These are phyloP conservation scores for Perca flavescens DNA, from an alignment of 2,113 vertebrate genomes.

Conservation along the genomic window DNA sequence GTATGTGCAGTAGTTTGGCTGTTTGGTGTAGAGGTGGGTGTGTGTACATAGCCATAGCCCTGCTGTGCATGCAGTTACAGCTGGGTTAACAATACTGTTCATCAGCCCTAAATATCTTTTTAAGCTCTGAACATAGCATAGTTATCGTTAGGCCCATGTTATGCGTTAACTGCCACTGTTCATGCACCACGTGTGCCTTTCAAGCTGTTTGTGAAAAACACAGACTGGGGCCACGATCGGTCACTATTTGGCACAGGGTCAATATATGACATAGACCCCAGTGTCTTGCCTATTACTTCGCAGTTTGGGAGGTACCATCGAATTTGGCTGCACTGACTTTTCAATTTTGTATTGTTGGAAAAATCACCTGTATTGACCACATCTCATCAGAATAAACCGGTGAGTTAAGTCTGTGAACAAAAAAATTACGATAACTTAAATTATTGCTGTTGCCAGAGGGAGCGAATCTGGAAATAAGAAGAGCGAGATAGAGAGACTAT, in stretches of 20 bases:
- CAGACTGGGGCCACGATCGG: not conserved
- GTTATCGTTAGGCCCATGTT: not conserved
- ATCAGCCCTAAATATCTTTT: not conserved
- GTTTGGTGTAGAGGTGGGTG: too few species aligned
- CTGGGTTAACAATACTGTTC: not conserved
- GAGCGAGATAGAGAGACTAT: conserved; percentile 9
- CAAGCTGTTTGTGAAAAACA: too few species aligned
- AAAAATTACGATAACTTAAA: conserved; percentile 6
- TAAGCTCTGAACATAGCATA: not conserved
- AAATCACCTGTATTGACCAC: not conserved
- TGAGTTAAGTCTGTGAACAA: not conserved
- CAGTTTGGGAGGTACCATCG: not conserved
- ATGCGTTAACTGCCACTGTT: not conserved
- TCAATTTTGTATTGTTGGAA: not conserved
- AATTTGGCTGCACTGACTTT: not conserved
- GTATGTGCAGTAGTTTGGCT: too few species aligned
- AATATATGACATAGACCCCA: not conserved
- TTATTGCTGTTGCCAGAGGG: conserved; percentile 9
- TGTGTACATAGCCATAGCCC: not conserved
- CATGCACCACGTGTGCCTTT: too few species aligned
- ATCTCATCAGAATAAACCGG: not conserved
- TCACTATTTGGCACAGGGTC: not conserved
- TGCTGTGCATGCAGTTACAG: not conserved
- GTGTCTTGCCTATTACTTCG: not conserved
- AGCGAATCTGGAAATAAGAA: conserved; percentile 22